A percentile compares a stretch with the other conserved stretches of the same genome.
These are phyloP conservation scores for Saccostrea echinata DNA, from an alignment of 1,140 invertebrate species.

Conservation along the genomic window DNA sequence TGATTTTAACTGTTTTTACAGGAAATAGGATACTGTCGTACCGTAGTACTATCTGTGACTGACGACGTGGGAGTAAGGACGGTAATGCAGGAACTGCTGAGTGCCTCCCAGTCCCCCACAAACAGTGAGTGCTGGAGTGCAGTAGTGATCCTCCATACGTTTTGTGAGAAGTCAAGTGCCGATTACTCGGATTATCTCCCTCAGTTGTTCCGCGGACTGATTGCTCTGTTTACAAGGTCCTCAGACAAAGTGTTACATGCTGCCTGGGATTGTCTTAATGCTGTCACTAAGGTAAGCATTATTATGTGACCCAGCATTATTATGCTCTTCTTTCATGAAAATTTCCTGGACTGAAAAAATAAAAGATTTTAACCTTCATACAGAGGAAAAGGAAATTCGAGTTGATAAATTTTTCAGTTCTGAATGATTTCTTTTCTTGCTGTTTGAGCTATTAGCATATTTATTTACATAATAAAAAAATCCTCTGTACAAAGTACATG, in stretches of 20 bases:
- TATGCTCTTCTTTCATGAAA: too few species aligned
- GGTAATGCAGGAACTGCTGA: constrained; percentile 93
- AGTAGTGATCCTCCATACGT: constrained; percentile 92
- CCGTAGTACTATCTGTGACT: constrained; percentile 93
- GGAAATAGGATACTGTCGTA: constrained; percentile 95
- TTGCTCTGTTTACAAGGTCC: constrained; percentile 90
- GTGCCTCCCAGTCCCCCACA: constrained; percentile 55
- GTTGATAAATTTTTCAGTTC: too few species aligned
- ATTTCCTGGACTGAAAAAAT: too few species aligned
- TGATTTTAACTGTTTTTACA: constrained; percentile 64
- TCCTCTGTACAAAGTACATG: too few species aligned
- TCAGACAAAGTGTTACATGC: constrained; percentile 91
- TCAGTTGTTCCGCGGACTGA: constrained; percentile 92
- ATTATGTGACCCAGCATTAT: too few species aligned
- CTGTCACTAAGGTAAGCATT: constrained; percentile 88
- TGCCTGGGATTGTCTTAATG: constrained; percentile 93
- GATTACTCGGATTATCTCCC: constrained; percentile 91
- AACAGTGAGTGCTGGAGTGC: constrained; percentile 84
- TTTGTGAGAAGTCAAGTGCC: constrained; percentile 92
- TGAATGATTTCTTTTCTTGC: too few species aligned
- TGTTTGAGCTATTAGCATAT: too few species aligned
- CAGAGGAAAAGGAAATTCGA: too few species aligned
- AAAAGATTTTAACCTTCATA: too few species aligned
- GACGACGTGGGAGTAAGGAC: constrained; percentile 90
- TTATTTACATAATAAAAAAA: too few species aligned